A percentile compares a stretch with the other conserved stretches of the same genome.
These are phyloP conservation scores for Aphaenogaster ashmeadi DNA, from an alignment of 1,140 invertebrate species.

Conservation along the genomic window DNA sequence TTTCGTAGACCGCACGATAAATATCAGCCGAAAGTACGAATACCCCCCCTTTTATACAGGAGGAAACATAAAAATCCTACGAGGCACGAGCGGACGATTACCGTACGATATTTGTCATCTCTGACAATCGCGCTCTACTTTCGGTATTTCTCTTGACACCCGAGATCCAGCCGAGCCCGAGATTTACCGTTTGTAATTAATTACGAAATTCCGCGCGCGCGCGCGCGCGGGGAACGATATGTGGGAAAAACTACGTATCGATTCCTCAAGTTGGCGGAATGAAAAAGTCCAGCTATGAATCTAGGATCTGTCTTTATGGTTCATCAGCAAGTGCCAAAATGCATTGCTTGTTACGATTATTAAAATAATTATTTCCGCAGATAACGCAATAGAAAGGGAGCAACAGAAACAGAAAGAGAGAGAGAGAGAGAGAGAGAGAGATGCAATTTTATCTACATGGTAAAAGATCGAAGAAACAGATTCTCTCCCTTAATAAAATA, in stretches of 20 bases:
- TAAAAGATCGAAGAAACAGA: not conserved
- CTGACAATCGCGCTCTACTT: conserved; percentile 56
- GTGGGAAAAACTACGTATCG: conserved; percentile 27
- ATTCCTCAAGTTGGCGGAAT: conserved; percentile 31
- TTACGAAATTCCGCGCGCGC: conserved; percentile 37
- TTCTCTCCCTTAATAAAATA: not conserved
- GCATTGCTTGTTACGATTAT: not conserved
- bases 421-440: not conserved
- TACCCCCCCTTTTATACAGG: not conserved
- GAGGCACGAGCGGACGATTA: conserved; percentile 20
- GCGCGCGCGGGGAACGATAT: not conserved
- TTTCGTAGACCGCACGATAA: conserved; percentile 30
- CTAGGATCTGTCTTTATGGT: not conserved
- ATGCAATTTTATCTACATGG: not conserved
- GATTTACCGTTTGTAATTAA: conserved; percentile 60
- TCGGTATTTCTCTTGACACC: conserved; percentile 24
- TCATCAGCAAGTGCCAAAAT: not conserved
- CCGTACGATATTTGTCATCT: conserved; percentile 49
- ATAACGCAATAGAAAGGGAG: not conserved
- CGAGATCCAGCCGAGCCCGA: not conserved
- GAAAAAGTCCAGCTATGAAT: conserved; percentile 33
- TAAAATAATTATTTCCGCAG: not conserved
- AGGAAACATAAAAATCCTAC: conserved; percentile 30
- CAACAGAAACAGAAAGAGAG: too few relatives aligned
- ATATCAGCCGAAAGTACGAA: not conserved